Evolutionary conservation across 2,113 vertebrate genomes (phyloP), one percentile per base, ranked within the genome.

Genomic region (Patagioenas fasciata): DNA sequence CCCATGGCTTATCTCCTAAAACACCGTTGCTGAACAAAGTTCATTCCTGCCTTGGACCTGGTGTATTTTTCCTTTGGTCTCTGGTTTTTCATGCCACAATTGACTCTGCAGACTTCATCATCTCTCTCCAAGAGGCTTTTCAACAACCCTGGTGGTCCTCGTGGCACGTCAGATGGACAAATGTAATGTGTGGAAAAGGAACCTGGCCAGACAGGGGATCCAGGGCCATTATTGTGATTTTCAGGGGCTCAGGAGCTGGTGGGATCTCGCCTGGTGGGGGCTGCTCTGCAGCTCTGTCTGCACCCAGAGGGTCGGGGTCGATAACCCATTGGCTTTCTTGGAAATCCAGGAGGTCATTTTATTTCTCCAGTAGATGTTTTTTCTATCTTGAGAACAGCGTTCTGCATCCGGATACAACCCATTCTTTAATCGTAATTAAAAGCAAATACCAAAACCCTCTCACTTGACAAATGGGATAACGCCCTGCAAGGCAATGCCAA

Each of bases 361-460:
- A 21, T 86, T 85, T 64, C 84, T 85, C 21, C 38, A 6, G 19
- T 24, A 61, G 84, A 7, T 75, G 44, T 6, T 72, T 88, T 88
- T 65, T 50, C 2, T 58, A 4, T 44, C 62, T 64, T 6, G 29
- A 78, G 77, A 78, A 21, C 71, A 29, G 51, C 36, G 19, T 93
- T 87, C 66, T 79, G 78, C 44, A 71, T 81, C 70, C 74, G 54
- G 70, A 36, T 56, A 62, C 5, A 3, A 51, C 70, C 87, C 36
- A 11, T 72, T 89, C 85, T 89, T 96, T 82, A 70, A 82, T 79
- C 70, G 94, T 88, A 89, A 96, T 96, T 93, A 85, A 92, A 81
- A 93, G 87, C 91, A 82, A 91, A 74, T 38, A 71, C 58, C 66
- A 60, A 79, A 89, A 14, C 79, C 34, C 36, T 91, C 77, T 86